Percentiles rank a stretch among this genome's conserved stretches.
phyloP scores from a whole-genome alignment of 2,888 invertebrate species.

The Polydrusus tereticollis region DNA sequence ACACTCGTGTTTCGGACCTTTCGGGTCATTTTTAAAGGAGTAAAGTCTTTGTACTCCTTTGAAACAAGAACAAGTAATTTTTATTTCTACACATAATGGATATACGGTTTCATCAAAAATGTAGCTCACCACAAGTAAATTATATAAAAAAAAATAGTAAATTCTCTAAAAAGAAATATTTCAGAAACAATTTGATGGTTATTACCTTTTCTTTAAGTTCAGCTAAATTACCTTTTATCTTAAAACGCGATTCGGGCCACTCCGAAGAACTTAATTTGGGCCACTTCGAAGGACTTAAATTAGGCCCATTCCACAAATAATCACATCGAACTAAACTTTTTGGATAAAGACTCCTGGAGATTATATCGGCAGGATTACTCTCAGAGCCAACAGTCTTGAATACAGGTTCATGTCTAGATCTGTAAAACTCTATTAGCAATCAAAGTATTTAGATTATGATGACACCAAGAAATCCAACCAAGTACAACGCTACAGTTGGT shows the following conservation, averaged over 20 bases:
- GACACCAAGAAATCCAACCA: conserved; percentile 26
- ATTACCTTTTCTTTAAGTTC: neutral
- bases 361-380: conserved; percentile 45
- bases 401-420: conserved; percentile 32
- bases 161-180: neutral
- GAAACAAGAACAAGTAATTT: too few relatives aligned
- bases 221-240: neutral
- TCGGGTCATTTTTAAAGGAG: too few relatives aligned
- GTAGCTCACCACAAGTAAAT: too few relatives aligned
- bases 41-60: too few relatives aligned
- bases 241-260: conserved; percentile 18
- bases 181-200: neutral
- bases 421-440: conserved; percentile 35
- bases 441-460: conserved; percentile 26
- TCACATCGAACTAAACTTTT: conserved; percentile 5
- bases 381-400: conserved; percentile 24
- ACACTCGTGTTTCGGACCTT: too few relatives aligned
- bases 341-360: too few relatives aligned
- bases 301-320: conserved; percentile 41
- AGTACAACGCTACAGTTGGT: conserved; percentile 21
- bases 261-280: neutral
- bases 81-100: too few relatives aligned
- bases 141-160: too few relatives aligned
- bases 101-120: too few relatives aligned
- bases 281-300: too few relatives aligned